Evolutionary conservation across 2,113 vertebrate species (phyloP).

Genomic region (Silurus meridionalis): DNA sequence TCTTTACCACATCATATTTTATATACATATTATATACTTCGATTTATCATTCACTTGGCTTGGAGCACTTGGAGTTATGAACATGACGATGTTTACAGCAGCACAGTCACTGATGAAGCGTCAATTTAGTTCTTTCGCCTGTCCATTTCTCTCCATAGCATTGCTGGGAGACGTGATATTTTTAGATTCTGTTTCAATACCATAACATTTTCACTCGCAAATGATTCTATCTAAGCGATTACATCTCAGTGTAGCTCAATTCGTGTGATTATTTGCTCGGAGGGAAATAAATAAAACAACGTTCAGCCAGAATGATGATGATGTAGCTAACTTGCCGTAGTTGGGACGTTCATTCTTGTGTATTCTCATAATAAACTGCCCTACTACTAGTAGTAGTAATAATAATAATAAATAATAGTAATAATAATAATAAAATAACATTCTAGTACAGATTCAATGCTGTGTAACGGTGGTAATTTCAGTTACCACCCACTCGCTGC

Average conservation of each 20-base stretch:
- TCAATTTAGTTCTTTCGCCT: not conserved
- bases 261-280: not conserved
- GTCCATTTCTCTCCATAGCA: not conserved
- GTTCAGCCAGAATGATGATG: not conserved
- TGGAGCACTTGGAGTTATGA: not conserved
- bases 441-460: not conserved
- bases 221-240: not conserved
- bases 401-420: too few relatives aligned
- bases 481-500: not conserved
- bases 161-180: too few relatives aligned
- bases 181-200: not conserved
- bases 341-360: not conserved
- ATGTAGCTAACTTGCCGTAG: not conserved
- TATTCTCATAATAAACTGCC: not conserved
- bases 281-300: not conserved
- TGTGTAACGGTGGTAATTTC: not conserved
- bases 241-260: not conserved
- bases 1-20: too few relatives aligned
- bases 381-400: too few relatives aligned
- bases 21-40: too few relatives aligned
- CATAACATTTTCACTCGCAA: not conserved
- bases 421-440: not conserved
- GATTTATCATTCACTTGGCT: too few relatives aligned
- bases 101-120: not conserved
- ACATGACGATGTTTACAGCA: too few relatives aligned